These are phyloP conservation scores for Anguilla japonica DNA, from an alignment of 2,113 vertebrate species.

Conservation along the genomic window DNA sequence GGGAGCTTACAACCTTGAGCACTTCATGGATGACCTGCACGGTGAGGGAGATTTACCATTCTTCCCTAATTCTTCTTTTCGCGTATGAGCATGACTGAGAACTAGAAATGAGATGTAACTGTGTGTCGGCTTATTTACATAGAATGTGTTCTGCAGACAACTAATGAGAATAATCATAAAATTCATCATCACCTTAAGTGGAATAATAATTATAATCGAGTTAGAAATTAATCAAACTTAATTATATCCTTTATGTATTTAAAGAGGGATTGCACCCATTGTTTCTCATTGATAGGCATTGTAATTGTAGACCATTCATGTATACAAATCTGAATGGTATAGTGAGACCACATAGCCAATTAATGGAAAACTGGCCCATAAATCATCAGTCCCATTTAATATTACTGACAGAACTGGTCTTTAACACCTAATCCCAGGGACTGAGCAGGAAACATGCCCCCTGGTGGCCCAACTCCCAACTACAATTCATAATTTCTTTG, in stretches of 20 bases:
- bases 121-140: not conserved
- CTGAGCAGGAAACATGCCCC: not conserved
- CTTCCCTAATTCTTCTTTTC: not conserved
- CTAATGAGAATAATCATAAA: not conserved
- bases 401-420: not conserved
- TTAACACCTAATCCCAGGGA: not conserved
- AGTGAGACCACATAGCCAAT: not conserved
- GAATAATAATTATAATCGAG: not conserved
- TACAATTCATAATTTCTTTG: not conserved
- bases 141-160: not conserved
- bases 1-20: constrained; percentile 74
- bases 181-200: not conserved
- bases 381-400: not conserved
- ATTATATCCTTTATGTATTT: not conserved
- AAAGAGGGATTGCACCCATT: not conserved
- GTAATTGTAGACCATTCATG: not conserved
- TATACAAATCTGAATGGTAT: not conserved
- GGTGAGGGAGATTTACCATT: constrained; percentile 66
- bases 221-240: not conserved
- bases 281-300: not conserved
- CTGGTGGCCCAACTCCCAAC: not conserved
- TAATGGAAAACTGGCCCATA: not conserved
- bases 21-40: constrained; percentile 80
- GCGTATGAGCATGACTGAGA: not conserved
- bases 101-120: not conserved